Conservation (phyloP, 2,888 invertebrate genomes). For the Geophilus truncorum region DNA sequence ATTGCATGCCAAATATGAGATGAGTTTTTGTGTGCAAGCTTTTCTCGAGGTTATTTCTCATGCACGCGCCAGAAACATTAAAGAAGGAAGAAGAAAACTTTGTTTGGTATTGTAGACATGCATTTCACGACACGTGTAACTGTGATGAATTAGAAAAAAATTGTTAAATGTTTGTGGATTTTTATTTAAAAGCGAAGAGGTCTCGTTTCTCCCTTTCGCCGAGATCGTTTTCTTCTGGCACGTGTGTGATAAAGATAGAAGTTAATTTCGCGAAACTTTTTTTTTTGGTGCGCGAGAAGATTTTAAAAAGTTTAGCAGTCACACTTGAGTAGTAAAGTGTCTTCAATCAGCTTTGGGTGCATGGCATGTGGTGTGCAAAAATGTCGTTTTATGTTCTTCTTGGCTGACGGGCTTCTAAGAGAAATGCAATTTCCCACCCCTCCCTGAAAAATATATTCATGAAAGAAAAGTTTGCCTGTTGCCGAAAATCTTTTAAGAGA, state of each 20-base stretch:
- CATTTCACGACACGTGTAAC: background rate
- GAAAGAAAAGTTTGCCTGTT: constrained; percentile 27
- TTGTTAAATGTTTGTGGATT: too few species aligned
- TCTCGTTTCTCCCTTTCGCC: too few species aligned
- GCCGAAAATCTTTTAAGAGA: constrained; percentile 27
- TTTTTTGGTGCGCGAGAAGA: background rate
- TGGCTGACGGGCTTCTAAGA: constrained; percentile 25
- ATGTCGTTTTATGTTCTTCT: constrained; percentile 24
- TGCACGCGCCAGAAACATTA: constrained; percentile 18
- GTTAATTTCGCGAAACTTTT: constrained; percentile 5
- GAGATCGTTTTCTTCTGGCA: background rate
- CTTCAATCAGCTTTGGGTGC: constrained; percentile 22
- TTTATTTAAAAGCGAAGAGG: too few species aligned
- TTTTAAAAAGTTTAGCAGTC: constrained; percentile 22
- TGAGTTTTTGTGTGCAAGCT: constrained; percentile 27
- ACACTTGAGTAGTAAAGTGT: constrained; percentile 27
- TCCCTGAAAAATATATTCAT: constrained; percentile 16
- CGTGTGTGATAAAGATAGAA: background rate
- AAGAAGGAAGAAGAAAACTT: constrained; percentile 3
- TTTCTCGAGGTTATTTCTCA: constrained; percentile 25
- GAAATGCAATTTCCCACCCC: constrained; percentile 20
- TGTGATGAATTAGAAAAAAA: background rate
- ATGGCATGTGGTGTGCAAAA: constrained; percentile 27
- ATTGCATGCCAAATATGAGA: constrained; percentile 27
- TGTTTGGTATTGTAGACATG: background rate